Evolutionary conservation across 1,140 invertebrate genomes (phyloP), one percentile per base, ranked within the genome.

Genomic region (Dufourea novaeangliae): DNA sequence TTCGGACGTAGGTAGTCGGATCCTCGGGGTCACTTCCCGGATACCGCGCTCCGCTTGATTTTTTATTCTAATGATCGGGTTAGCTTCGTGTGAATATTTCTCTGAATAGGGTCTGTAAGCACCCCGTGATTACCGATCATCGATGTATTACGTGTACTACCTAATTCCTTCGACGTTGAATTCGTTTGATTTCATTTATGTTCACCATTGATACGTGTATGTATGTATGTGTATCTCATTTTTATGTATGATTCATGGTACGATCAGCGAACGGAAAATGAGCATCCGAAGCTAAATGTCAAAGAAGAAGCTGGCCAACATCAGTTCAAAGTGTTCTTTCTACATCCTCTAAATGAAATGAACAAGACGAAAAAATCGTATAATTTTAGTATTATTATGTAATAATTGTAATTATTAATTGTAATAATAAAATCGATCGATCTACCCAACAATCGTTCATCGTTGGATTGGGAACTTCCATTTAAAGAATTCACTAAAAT

Each of bases 21-120:
- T 87, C 83, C 64, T 71, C 44, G 83, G 71, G 87, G 87, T 88
- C 88, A 89, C 83, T 89, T 89, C 88, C 88, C 86, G 87, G 87
- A 89, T 81, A 75, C 76, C 46, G 56, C 59, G 61, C 39, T 57
- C 25, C 44, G 27, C 56, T 3, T 34, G n/a, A 20, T 27, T 50
- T n/a, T 39, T 73, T 88, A 85, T 88, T 80, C 50, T 79, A 86
- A 87, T 80, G 20, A 73, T 41, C 22, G 34, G 14, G 17, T 25
- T n/a, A 52, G n/a, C 32, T 46, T 46, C 20, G 3, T 17, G 20
- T 11, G 22, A 59, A 12, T 1, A 20, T 12, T 37, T 57, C 56
- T 44, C 54, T 84, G 46, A 64, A 27, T n/a, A 76, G 27, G n/a
- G 41, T 22, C 56, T 27, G 34, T 11, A 12, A 39, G 41, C 25